Evolutionary conservation across 2,113 vertebrate species (phyloP), one percentile per base, ranked within the genome.

Genomic region (Garra rufa): DNA sequence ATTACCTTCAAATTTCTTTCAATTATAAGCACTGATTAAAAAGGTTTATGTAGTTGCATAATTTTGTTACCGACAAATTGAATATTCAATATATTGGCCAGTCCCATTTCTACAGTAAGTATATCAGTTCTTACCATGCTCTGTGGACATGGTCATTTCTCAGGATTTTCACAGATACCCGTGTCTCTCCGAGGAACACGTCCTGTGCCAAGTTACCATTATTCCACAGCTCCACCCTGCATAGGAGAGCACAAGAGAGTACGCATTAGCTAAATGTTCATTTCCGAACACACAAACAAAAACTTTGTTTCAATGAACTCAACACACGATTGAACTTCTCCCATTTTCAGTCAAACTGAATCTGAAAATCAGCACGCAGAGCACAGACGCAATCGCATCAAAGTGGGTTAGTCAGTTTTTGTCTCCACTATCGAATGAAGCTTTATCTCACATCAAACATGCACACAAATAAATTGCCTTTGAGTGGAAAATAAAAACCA

Each of bases 181-280:
- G 94, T 15, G 97, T 97, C 93, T 98, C 98, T 83, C 98, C 98
- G 41, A 99, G 93, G 91, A 99, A 99, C 90, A 98, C 86, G 83
- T 99, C 97, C 92, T 98, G 98, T 78, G 96, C 97, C 91, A 99
- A 91, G 88, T 98, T 99, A 81, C 96, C 98, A 90, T 96, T 99
- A 94, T 99, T 98, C 98, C 97, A 98, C 21, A 98, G 87, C 88
- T 98, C 97, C 71, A 99, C 95, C 92, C 97, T 98, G 92, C 87
- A 96, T 93, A n/a, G 87, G 87, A 83, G 50, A 83, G 17, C 88
- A 34, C 87, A 19, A 69, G 9, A 78, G 2, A 81, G 61, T 34
- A 52, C 3, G 34, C 30, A 82, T 84, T 83, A 88, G 70, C 19
- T 55, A 55, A 70, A 70, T 38, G 78, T 81, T 52, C 4, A 70